phyloP scores from a whole-genome alignment of 1,140 invertebrate genomes.

The Drosophila lini region DNA sequence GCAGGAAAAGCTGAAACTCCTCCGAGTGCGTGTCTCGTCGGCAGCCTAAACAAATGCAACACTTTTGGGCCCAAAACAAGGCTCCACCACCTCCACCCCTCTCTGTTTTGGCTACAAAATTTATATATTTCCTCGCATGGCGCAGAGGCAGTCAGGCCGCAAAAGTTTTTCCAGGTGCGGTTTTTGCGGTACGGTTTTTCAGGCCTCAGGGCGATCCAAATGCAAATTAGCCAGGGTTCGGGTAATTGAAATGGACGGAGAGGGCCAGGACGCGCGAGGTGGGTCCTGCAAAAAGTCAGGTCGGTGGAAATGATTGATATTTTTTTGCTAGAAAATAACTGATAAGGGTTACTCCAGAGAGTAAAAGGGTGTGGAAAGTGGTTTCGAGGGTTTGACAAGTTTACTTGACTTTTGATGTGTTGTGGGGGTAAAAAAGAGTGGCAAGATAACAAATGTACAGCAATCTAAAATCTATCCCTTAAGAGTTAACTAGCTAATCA shows the following conservation, averaged over 20 bases:
- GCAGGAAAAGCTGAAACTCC: background rate
- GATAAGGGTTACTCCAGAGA: conserved; percentile 34
- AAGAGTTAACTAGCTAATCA: background rate
- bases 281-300: conserved; percentile 29
- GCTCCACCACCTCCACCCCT: background rate
- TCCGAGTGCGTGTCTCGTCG: conserved; percentile 48
- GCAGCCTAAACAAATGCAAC: conserved; percentile 78
- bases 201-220: conserved; percentile 60
- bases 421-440: background rate
- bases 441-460: conserved; percentile 13
- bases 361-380: conserved; percentile 15
- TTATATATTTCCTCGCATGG: conserved; percentile 56
- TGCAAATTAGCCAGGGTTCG: conserved; percentile 63
- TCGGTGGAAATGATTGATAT: conserved; percentile 53
- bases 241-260: conserved; percentile 32
- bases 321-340: conserved; percentile 29
- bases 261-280: background rate
- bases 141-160: conserved; percentile 4
- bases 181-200: conserved; percentile 38
- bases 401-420: conserved; percentile 28
- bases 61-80: conserved; percentile 59
- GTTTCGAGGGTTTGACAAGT: conserved; percentile 30
- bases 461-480: background rate
- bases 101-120: conserved; percentile 58
- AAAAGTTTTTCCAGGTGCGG: conserved; percentile 65